Base-by-base conservation (phyloP, 2,888 invertebrate species). In the Pheosia gnoma region DNA sequence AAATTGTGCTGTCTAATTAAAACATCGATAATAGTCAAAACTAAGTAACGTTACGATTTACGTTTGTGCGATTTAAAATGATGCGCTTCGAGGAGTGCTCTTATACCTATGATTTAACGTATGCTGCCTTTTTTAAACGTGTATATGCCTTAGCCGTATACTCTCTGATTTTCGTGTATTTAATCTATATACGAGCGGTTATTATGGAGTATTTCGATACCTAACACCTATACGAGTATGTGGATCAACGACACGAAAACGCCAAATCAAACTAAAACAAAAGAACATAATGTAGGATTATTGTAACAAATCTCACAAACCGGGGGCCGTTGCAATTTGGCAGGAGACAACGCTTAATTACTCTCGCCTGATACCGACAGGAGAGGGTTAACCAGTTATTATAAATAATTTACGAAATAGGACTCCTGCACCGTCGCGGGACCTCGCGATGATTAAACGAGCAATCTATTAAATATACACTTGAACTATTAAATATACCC, bases 321-420 rank as follows among this genome's bases (percentile, higher is more conserved):
- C 67, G 60, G 59, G 60, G 70, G 68, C 60, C 66, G 70, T 77
- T 79, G 72, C 75, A 77, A 79, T 82, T 80, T 71, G 65, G 71
- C 67, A 70, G 67, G 79, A 82, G 83, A 84, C 78, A 80, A 79
- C 82, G 80, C 80, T 81, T 83, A 83, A 84, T 84, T 85, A 85
- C 81, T 58, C 74, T 76, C 68, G 78, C 75, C 82, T 82, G 79
- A 76, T 78, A 77, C 72, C 67, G 81, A 82, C 78, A 77, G 79
- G 77, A 78, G 79, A 79, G 83, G 83, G 80, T 78, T 25, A 75
- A 77, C 76, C 78, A 77, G 81, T 81, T 82, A 81, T 81, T 81
- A 81, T 84, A 80, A 83, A 83, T 84, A 84, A 83, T 82, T 84
- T 77, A 81, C 63, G 74, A 79, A 83, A 81, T 73, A 73, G 65